Percentiles rank a stretch among this genome's conserved stretches.
These are phyloP conservation scores for Arctopsyche grandis DNA, from an alignment of 1,140 invertebrate genomes.

Conservation along the genomic window DNA sequence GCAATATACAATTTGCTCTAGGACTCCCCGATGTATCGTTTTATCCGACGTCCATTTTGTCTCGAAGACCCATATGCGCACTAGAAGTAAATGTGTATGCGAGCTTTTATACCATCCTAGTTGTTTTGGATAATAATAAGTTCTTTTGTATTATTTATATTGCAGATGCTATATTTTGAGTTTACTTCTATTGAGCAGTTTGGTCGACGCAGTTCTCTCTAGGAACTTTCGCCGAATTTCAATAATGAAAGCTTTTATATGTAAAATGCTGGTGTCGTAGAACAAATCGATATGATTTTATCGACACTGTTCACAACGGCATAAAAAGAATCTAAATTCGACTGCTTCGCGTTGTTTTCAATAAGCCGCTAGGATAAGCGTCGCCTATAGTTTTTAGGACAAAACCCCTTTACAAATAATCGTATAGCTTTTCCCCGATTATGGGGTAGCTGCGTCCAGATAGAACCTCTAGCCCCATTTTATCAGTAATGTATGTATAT, in stretches of 20 bases:
- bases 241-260: neutral
- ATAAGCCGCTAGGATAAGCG: constrained; percentile 36
- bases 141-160: too few relatives aligned
- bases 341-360: constrained; percentile 31
- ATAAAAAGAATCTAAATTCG: constrained; percentile 24
- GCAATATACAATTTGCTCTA: constrained; percentile 52
- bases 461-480: constrained; percentile 48
- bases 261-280: neutral
- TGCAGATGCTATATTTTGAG: too few relatives aligned
- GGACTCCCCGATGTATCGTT: constrained; percentile 47
- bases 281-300: constrained; percentile 4
- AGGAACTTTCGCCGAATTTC: too few relatives aligned
- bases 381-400: neutral
- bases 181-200: too few relatives aligned
- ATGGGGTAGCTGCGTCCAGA: constrained; percentile 26
- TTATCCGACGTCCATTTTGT: constrained; percentile 40
- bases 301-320: constrained; percentile 7
- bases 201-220: too few relatives aligned
- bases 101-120: neutral
- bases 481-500: constrained; percentile 55
- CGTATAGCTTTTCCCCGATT: constrained; percentile 18
- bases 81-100: neutral
- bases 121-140: too few relatives aligned
- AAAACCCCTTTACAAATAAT: constrained; percentile 44
- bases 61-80: constrained; percentile 29